phyloP scores from a whole-genome alignment of 1,140 invertebrate genomes.

The Geopemphigus sp. region DNA sequence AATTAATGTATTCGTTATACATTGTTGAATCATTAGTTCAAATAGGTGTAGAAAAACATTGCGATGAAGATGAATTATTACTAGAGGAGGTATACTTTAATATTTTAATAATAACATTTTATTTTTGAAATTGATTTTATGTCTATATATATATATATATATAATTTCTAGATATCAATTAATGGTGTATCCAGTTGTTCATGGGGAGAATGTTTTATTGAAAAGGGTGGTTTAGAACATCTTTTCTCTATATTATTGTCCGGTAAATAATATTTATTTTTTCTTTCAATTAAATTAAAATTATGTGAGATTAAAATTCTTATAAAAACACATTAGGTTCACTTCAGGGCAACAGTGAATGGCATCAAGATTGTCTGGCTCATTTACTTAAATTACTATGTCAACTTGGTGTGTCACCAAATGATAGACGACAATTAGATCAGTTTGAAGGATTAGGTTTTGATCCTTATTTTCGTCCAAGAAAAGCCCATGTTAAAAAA shows the following conservation, averaged over 20 bases:
- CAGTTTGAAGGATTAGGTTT: conserved; percentile 52
- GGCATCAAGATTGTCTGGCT: conserved; percentile 91
- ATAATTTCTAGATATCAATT: background rate
- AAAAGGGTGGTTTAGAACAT: conserved; percentile 80
- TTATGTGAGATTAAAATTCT: background rate
- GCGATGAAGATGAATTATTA: background rate
- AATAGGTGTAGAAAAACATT: conserved; percentile 50
- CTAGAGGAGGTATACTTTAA: conserved; percentile 26
- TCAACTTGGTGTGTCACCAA: conserved; percentile 69
- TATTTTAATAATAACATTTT: background rate
- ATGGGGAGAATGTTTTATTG: conserved; percentile 79
- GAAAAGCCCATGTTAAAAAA: conserved; percentile 43
- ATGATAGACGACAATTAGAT: conserved; percentile 54
- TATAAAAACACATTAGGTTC: conserved; percentile 57
- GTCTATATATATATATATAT: too few relatives aligned
- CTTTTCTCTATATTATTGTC: conserved; percentile 91
- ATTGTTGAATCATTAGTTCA: conserved; percentile 76
- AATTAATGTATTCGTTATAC: conserved; percentile 91
- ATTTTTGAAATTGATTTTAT: too few relatives aligned
- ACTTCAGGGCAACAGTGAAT: conserved; percentile 75
- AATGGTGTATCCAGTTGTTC: conserved; percentile 55
- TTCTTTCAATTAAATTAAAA: conserved; percentile 4
- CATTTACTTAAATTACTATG: conserved; percentile 80
- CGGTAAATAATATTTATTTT: conserved; percentile 58
- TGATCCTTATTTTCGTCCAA: conserved; percentile 47